These are phyloP conservation scores for Drosophila koepferae DNA, from an alignment of 2,888 invertebrate genomes.

Conservation along the genomic window DNA sequence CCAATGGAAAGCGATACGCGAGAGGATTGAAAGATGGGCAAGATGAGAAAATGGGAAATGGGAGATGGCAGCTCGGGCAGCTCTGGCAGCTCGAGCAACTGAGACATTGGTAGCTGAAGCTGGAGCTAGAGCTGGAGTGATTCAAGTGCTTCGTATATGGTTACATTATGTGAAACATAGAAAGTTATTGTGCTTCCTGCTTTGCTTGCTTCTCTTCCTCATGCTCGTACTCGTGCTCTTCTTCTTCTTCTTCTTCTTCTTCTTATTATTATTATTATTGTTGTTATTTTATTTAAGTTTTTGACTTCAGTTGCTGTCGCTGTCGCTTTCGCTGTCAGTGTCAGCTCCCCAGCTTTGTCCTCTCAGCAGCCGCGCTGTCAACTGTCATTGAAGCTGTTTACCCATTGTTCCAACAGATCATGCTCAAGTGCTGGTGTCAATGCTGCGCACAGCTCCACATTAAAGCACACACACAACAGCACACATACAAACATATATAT, in stretches of 20 bases:
- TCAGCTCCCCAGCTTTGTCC: constrained; percentile 8
- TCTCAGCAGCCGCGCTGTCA: constrained; percentile 10
- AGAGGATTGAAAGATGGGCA: not conserved
- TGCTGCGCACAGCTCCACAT: constrained; percentile 18
- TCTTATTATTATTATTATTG: not conserved
- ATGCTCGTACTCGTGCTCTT: not conserved
- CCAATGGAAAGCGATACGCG: constrained; percentile 1
- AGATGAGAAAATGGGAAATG: not conserved
- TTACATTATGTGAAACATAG: constrained; percentile 56
- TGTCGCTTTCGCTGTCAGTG: constrained; percentile 24
- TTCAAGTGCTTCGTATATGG: constrained; percentile 59
- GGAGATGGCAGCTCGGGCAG: not conserved
- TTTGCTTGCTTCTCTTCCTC: not conserved
- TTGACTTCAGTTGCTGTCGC: constrained; percentile 51
- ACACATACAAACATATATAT: not conserved
- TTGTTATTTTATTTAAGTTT: constrained; percentile 64
- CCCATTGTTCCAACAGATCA: constrained; percentile 45
- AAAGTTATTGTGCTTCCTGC: constrained; percentile 18
- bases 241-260: not conserved
- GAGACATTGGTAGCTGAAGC: constrained; percentile 1
- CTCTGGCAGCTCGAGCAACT: not conserved
- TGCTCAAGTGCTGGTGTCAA: constrained; percentile 51
- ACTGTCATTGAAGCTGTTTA: constrained; percentile 43
- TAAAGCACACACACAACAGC: not conserved
- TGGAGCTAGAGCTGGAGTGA: constrained; percentile 9